A percentile compares a stretch with the other conserved stretches of the same genome.
phyloP scores from a whole-genome alignment of 1,140 invertebrate genomes.

The Maniola jurtina region DNA sequence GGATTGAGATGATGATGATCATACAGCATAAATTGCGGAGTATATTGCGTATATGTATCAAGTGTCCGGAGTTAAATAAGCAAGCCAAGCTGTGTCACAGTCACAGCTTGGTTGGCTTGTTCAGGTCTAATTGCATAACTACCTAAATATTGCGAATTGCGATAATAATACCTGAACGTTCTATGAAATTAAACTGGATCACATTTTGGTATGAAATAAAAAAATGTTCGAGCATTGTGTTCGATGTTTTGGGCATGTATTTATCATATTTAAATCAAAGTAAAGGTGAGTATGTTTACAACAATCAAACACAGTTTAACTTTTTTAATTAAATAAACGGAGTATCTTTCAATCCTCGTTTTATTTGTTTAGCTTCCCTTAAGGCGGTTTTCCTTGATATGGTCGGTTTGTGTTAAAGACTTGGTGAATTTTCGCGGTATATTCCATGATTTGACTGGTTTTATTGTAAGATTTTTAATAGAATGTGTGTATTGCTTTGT shows the following conservation, averaged over 20 bases:
- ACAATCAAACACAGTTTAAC: slow-evolving; percentile 18
- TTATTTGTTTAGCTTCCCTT: slow-evolving; percentile 24
- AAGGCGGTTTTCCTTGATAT: not conserved
- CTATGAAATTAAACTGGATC: not conserved
- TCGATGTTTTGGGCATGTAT: not conserved
- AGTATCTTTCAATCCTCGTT: slow-evolving; percentile 16
- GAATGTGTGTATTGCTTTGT: slow-evolving; percentile 27
- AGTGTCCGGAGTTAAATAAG: too few species aligned
- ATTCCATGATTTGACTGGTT: not conserved
- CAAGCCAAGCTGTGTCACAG: too few species aligned
- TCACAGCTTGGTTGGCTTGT: too few species aligned
- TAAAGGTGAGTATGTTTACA: slow-evolving; percentile 31
- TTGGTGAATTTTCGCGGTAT: too few species aligned
- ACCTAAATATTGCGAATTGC: too few species aligned
- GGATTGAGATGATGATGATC: too few species aligned
- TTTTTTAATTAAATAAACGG: slow-evolving; percentile 21
- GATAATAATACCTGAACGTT: not conserved
- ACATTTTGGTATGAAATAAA: too few species aligned
- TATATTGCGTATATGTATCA: too few species aligned
- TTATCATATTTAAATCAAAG: not conserved
- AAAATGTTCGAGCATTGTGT: not conserved
- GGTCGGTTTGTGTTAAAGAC: not conserved
- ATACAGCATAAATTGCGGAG: too few species aligned
- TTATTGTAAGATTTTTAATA: not conserved
- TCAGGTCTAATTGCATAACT: too few species aligned